These are phyloP conservation scores for Tinamus major DNA, from an alignment of 2,797 vertebrate genomes.

Conservation along the genomic window DNA sequence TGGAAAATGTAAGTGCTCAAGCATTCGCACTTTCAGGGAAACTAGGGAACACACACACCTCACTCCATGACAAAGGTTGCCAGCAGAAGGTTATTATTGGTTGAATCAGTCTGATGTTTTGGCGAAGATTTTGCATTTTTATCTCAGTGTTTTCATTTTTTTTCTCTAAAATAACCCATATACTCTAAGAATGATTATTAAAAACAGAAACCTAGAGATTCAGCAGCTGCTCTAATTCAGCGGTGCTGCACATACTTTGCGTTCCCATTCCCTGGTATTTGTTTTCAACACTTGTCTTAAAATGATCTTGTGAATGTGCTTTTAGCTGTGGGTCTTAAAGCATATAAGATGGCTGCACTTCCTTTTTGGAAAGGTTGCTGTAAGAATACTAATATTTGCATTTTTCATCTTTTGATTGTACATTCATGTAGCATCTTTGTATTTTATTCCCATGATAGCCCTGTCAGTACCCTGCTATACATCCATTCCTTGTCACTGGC, in stretches of 20 bases:
- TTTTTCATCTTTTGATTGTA: constrained; percentile 38
- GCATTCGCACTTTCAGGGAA: background rate
- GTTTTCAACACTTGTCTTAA: constrained; percentile 26
- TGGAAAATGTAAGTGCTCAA: background rate
- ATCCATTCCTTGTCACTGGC: background rate
- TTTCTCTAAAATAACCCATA: background rate
- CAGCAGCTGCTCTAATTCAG: background rate
- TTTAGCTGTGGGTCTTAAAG: background rate
- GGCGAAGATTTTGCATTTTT: background rate
- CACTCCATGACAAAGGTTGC: background rate
- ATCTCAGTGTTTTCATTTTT: background rate
- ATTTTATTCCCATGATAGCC: constrained; percentile 36
- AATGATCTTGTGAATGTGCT: constrained; percentile 1
- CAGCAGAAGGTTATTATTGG: background rate
- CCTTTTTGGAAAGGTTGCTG: background rate
- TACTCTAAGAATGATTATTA: background rate
- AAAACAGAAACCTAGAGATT: background rate
- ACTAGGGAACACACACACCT: background rate
- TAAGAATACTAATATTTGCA: constrained; percentile 11
- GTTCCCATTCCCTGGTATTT: background rate
- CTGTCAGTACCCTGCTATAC: background rate
- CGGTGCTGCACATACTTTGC: background rate
- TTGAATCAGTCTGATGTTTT: background rate
- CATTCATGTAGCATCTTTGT: constrained; percentile 8
- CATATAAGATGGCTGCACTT: background rate